Evolutionary conservation across 2,113 vertebrate genomes (phyloP), one percentile per base, ranked within the genome.

Genomic region (Trematocara macrostoma): DNA sequence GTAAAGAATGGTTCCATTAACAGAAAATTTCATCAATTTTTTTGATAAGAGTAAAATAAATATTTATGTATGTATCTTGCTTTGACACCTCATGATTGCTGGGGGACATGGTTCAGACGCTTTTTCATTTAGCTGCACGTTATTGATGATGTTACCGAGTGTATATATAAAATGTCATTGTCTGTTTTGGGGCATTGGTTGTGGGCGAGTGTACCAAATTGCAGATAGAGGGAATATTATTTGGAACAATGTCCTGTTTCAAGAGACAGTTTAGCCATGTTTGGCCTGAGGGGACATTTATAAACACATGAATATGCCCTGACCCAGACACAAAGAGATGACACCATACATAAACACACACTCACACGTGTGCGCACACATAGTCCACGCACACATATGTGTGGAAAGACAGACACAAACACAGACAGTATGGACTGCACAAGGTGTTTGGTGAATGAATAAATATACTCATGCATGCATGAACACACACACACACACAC

Each of bases 261-360:
- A 90, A 89, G 88, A 91, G 89, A 91, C 91, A 92, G 92, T 91
- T 93, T 89, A 92, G 91, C 92, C 34, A 56, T 83, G 89, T 90
- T 92, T 93, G 91, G 94, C 96, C 94, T 94, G 88, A 92, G 94
- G 96, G 94, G 94, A 95, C 94, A 93, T 94, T 93, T 94, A 94
- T 87, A 94, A 91, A 93, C 94, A 93, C 90, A 90, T 93, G 91
- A 94, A 94, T 94, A 94, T 95, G 92, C 85, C 91, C 82, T 92
- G 78, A 93, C 90, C 94, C 92, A 96, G 95, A 96, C 95, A 96
- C 95, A 96, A 96, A 96, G 95, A 95, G 92, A 94, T 95, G 91
- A 90, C 94, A 94, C 94, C 85, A 40, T 84, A 85, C 90, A 91
- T 87, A 94, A 91, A 89, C 90, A 93, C 88, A 91, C 87, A 14